Conservation (phyloP, 2,113 vertebrate genomes). For the Upupa epops region DNA sequence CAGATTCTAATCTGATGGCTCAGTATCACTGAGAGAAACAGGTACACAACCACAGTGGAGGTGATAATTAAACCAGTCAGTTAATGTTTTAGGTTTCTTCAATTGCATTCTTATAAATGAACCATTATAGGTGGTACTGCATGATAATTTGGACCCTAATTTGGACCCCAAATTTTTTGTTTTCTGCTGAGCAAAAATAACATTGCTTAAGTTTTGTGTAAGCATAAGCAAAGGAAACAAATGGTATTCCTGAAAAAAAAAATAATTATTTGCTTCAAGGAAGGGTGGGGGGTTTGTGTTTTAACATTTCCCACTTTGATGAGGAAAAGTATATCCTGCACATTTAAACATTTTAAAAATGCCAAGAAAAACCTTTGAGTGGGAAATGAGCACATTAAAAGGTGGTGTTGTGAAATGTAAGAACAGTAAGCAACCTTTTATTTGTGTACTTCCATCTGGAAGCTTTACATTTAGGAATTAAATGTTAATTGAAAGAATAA, state of each 20-base stretch:
- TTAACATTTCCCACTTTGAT: not conserved
- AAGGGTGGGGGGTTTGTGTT: not conserved
- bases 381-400: not conserved
- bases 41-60: accelerated
- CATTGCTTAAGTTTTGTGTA: not conserved
- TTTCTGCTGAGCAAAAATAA: not conserved
- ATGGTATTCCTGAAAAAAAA: not conserved
- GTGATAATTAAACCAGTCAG: not conserved
- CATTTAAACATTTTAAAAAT: accelerated
- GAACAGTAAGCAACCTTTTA: not conserved
- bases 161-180: not conserved
- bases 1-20: not conserved
- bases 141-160: not conserved
- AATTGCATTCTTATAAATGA: not conserved
- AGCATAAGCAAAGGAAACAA: not conserved
- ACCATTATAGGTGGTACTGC: not conserved
- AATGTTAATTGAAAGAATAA: not conserved
- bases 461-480: not conserved
- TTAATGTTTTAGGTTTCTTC: not conserved
- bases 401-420: not conserved
- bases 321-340: not conserved
- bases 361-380: not conserved
- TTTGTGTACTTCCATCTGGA: not conserved
- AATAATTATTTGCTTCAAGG: not conserved
- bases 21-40: accelerated